Base-by-base conservation (phyloP, 2,113 vertebrate genomes). In the Picathartes gymnocephalus region DNA sequence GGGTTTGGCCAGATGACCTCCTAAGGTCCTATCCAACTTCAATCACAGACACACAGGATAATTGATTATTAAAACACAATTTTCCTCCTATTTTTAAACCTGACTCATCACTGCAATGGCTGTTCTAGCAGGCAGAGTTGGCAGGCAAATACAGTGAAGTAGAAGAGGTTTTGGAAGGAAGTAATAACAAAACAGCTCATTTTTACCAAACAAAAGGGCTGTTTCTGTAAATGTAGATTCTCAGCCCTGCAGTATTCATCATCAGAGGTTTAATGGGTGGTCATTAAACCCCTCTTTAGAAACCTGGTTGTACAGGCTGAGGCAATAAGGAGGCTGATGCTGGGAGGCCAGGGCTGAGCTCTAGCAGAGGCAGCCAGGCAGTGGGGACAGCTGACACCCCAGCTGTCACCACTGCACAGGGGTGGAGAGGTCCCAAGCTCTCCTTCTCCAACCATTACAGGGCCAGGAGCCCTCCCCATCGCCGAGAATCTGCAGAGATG, bases 361-460 rank as follows among this genome's bases (percentile, higher is more conserved):
- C 24, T 2, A 3, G 48, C 13, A 64, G 18, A 58, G 24, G 31
- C 69, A 69, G 62, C 21, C 0, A 0, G 65, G 64, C 23, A 44
- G 3, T 4, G 16, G 40, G 42, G 30, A 85, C 40, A 76, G 51
- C 39, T 57, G 88, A 65, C 16, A 18, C 19, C 25, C 21, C 54
- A 81, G 54, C 42, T 69, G 77, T 7, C 69, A 78, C 77, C 40
- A 51, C 69, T 2, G 0, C 33, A 64, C 42, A 22, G 0, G 1
- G 18, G 4, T 30, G 23, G 39, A 86, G 60, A 62, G 23, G 6
- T 50, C 60, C 30, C 62, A 84, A 56, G 48, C 13, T 44, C 33
- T 73, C 14, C 45, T 77, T 35, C 2, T 1, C 14, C 64, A 62
- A 0, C 18, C 12, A 5, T 4, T 13, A 35, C 0, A 0, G 40